phyloP scores from a whole-genome alignment of 2,888 invertebrate genomes.

The Eretmocerus hayati region DNA sequence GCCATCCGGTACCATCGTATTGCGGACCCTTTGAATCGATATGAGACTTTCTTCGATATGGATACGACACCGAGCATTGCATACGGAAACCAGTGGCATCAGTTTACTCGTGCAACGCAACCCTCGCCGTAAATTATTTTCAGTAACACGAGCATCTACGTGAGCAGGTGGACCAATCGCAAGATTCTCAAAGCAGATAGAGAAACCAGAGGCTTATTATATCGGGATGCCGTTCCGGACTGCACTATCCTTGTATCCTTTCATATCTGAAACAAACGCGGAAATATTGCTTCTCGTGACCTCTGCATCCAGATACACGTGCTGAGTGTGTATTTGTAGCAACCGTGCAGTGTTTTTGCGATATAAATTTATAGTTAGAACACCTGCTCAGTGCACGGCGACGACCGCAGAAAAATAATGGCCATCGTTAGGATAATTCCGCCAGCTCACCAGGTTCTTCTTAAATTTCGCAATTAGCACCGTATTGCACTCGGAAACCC shows the following conservation, averaged over 20 bases:
- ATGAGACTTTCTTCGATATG: too few species aligned
- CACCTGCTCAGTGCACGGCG: neutral
- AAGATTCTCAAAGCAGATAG: neutral
- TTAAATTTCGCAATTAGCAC: neutral
- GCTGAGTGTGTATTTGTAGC: too few species aligned
- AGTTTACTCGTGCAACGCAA: slow-evolving; percentile 9
- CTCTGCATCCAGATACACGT: neutral
- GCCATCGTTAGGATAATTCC: slow-evolving; percentile 3
- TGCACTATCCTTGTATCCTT: neutral
- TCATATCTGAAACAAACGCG: neutral
- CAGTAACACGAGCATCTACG: slow-evolving; percentile 15
- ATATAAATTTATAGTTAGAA: too few species aligned
- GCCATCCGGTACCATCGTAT: too few species aligned
- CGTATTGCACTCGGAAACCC: too few species aligned
- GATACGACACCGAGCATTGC: too few species aligned
- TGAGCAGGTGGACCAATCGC: slow-evolving; percentile 16
- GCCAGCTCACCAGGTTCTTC: neutral
- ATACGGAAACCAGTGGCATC: too few species aligned
- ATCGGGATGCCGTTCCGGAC: slow-evolving; percentile 11
- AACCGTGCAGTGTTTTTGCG: neutral
- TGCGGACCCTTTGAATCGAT: too few species aligned
- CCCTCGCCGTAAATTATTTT: slow-evolving; percentile 18
- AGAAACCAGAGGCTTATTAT: slow-evolving; percentile 11
- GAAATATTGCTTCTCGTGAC: neutral
- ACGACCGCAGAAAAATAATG: slow-evolving; percentile 5